phyloP scores from a whole-genome alignment of 2,888 invertebrate species.

The Ophion ventricosus region DNA sequence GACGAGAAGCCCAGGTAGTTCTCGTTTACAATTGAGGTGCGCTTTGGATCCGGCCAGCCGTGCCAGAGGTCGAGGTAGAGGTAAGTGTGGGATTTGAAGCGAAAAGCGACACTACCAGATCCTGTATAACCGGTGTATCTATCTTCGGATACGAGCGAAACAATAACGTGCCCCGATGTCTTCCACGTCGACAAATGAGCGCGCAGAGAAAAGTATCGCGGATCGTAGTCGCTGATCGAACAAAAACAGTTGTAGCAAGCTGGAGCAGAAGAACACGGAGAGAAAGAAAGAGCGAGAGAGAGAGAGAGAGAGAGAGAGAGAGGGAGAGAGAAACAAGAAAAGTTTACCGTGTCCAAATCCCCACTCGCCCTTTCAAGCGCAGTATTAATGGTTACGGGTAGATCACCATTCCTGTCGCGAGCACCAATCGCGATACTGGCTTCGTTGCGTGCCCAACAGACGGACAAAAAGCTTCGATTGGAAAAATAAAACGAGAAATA shows the following conservation, averaged over 20 bases:
- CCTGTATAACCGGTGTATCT: slow-evolving; percentile 27
- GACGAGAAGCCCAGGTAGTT: slow-evolving; percentile 65
- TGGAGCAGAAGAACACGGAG: slow-evolving; percentile 15
- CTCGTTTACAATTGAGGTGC: slow-evolving; percentile 66
- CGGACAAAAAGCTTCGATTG: slow-evolving; percentile 23
- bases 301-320: background rate
- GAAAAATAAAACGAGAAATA: slow-evolving; percentile 3
- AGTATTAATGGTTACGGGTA: slow-evolving; percentile 21
- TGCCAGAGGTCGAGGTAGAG: slow-evolving; percentile 41
- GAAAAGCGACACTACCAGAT: slow-evolving; percentile 35
- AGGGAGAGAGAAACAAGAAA: background rate
- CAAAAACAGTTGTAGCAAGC: slow-evolving; percentile 49
- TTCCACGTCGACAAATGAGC: slow-evolving; percentile 55
- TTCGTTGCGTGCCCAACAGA: slow-evolving; percentile 8
- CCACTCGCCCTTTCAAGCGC: slow-evolving; percentile 35
- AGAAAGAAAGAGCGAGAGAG: slow-evolving; percentile 14
- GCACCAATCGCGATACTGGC: slow-evolving; percentile 13
- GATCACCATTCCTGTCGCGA: slow-evolving; percentile 12
- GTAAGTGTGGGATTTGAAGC: slow-evolving; percentile 39
- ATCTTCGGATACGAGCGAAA: slow-evolving; percentile 56
- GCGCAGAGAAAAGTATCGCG: slow-evolving; percentile 21
- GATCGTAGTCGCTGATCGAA: slow-evolving; percentile 22
- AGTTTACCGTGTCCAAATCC: slow-evolving; percentile 6
- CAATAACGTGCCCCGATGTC: slow-evolving; percentile 58
- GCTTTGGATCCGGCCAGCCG: slow-evolving; percentile 64